Conservation (phyloP, 1,140 invertebrate genomes). For the Drosophila tsacasi region DNA sequence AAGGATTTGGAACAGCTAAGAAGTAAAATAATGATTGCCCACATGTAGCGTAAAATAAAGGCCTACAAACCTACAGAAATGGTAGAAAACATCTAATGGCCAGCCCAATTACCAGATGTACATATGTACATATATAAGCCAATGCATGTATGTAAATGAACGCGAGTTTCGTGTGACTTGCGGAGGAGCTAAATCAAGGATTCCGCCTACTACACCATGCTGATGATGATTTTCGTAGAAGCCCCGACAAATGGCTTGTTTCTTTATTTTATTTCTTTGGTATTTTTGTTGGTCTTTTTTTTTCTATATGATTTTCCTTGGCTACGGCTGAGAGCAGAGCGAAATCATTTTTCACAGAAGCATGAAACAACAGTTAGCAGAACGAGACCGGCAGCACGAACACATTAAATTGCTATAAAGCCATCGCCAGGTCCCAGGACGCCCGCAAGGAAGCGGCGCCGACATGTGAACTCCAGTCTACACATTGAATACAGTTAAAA, state of each 20-base stretch:
- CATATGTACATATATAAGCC: slow-evolving; percentile 5
- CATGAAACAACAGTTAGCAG: slow-evolving; percentile 31
- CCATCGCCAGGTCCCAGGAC: slow-evolving; percentile 48
- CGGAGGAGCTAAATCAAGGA: slow-evolving; percentile 29
- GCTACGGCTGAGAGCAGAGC: slow-evolving; percentile 28
- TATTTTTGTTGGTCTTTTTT: slow-evolving; percentile 27
- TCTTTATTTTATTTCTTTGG: slow-evolving; percentile 6
- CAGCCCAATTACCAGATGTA: slow-evolving; percentile 33
- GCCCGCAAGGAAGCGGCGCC: slow-evolving; percentile 37
- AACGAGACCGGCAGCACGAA: slow-evolving; percentile 30
- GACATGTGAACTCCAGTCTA: slow-evolving; percentile 42
- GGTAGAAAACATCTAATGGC: slow-evolving; percentile 17
- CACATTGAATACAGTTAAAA: slow-evolving; percentile 1
- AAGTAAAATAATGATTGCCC: slow-evolving; percentile 14
- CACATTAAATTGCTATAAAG: slow-evolving; percentile 82
- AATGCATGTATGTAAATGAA: slow-evolving; percentile 42
- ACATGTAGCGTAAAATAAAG: slow-evolving; percentile 20
- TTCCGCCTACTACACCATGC: slow-evolving; percentile 19
- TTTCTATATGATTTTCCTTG: slow-evolving; percentile 8
- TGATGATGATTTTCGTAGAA: slow-evolving; percentile 58
- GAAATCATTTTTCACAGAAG: slow-evolving; percentile 72
- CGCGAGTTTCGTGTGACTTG: slow-evolving; percentile 10
- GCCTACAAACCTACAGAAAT: background rate
- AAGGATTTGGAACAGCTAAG: background rate
- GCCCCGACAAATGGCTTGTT: slow-evolving; percentile 64